Percentiles rank a stretch among this genome's conserved stretches.
Evolutionary conservation across 2,797 vertebrate genomes (phyloP).

Genomic region (Apodemus agrarius): DNA sequence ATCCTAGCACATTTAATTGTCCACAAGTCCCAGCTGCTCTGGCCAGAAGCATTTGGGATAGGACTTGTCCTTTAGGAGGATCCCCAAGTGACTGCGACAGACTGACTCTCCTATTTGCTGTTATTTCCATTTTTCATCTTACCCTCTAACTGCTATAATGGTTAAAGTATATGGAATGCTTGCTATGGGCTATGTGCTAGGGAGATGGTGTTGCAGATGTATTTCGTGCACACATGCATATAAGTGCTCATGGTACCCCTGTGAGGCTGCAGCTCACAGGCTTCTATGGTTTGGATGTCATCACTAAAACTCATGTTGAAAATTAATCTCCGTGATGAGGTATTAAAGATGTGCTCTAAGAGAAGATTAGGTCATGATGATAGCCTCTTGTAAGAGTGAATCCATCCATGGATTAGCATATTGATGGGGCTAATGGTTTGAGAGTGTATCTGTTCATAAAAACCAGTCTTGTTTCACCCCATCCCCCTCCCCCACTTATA

Average conservation of each 20-base stretch:
- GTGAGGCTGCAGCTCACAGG: not conserved
- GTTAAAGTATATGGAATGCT: not conserved
- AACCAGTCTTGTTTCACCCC: not conserved
- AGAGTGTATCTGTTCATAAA: not conserved
- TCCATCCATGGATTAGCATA: not conserved
- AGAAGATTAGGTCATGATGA: not conserved
- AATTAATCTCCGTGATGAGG: not conserved
- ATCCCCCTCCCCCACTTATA: not conserved
- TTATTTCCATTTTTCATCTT: constrained; percentile 4
- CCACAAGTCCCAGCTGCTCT: not conserved
- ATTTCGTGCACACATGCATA: not conserved
- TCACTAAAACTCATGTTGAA: not conserved
- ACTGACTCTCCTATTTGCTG: not conserved
- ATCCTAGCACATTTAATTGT: not conserved
- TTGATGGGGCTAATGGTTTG: not conserved
- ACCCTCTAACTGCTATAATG: not conserved
- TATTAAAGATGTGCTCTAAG: not conserved
- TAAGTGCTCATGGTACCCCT: not conserved
- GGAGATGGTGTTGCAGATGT: not conserved
- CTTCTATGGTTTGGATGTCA: not conserved
- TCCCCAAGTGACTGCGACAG: not conserved
- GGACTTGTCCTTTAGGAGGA: not conserved
- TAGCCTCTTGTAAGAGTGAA: not conserved
- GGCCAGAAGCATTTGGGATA: not conserved
- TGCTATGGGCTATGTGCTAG: not conserved